Percentiles rank a stretch among this genome's conserved stretches.
Evolutionary conservation across 2,888 invertebrate species (phyloP).

Genomic region (Spisula subtruncata): DNA sequence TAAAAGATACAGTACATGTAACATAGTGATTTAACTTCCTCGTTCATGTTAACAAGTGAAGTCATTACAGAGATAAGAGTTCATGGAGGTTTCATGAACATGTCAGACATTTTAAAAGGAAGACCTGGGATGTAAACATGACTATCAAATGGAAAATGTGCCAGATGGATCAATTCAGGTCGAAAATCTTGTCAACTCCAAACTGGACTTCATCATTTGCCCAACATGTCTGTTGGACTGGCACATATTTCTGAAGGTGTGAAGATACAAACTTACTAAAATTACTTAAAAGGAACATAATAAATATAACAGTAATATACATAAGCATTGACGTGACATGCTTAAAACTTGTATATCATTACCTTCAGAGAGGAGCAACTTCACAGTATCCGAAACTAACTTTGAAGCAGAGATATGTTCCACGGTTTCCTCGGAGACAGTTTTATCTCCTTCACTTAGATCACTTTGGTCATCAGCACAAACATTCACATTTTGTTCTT

Average conservation of each 20-base stretch:
- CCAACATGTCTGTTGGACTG: background rate
- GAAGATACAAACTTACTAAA: background rate
- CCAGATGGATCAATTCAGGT: too few relatives aligned
- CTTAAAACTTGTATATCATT: constrained; percentile 4
- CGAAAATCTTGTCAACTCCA: too few relatives aligned
- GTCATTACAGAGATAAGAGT: too few relatives aligned
- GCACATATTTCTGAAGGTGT: too few relatives aligned
- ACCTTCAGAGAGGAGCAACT: constrained; percentile 34
- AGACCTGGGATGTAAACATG: too few relatives aligned
- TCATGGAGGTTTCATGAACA: too few relatives aligned
- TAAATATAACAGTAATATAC: background rate
- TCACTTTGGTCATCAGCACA: background rate
- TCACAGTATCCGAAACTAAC: background rate
- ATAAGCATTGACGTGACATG: background rate
- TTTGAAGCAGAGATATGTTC: background rate
- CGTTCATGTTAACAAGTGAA: too few relatives aligned
- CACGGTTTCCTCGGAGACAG: background rate
- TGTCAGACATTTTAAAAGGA: too few relatives aligned
- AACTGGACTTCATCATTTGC: too few relatives aligned
- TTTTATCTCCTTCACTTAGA: background rate
- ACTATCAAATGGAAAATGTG: too few relatives aligned
- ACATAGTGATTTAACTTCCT: too few relatives aligned
- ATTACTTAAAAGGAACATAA: background rate
- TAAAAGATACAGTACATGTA: too few relatives aligned
- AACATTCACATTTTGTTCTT: background rate